Conservation (phyloP, 2,797 vertebrate genomes). For the Sebastes steindachneri region DNA sequence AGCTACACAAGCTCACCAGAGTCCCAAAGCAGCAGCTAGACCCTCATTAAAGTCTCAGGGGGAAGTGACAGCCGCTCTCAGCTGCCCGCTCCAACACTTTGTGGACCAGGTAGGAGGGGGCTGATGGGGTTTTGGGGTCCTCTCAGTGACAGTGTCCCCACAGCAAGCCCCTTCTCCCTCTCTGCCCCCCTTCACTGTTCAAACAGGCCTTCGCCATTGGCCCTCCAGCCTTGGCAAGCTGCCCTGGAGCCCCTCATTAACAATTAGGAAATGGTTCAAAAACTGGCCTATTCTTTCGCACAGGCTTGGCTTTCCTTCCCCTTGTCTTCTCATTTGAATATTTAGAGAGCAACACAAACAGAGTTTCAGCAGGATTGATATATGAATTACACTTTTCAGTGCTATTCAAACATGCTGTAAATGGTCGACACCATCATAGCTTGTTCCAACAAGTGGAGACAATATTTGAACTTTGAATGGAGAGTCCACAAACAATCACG, state of each 20-base stretch:
- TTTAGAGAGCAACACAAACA: constrained; percentile 80
- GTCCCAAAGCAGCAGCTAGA: constrained; percentile 62
- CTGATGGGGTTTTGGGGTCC: constrained; percentile 68
- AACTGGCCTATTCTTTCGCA: constrained; percentile 84
- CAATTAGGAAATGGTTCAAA: constrained; percentile 93
- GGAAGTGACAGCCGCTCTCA: constrained; percentile 66
- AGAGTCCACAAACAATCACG: background rate
- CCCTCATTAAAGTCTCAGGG: constrained; percentile 66
- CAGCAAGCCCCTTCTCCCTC: constrained; percentile 70
- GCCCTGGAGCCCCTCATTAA: constrained; percentile 81
- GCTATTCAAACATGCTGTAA: constrained; percentile 21
- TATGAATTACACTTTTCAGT: constrained; percentile 43
- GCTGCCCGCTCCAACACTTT: constrained; percentile 69
- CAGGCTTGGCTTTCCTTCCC: constrained; percentile 82
- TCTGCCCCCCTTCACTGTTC: constrained; percentile 49
- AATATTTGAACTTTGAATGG: constrained; percentile 4
- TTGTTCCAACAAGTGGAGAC: constrained; percentile 12
- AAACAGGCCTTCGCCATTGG: constrained; percentile 69
- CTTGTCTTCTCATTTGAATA: constrained; percentile 84
- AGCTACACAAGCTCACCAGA: constrained; percentile 47
- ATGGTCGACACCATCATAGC: background rate
- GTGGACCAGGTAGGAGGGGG: constrained; percentile 78
- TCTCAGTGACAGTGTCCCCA: constrained; percentile 73
- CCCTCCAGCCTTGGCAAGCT: constrained; percentile 75
- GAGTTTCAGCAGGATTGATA: constrained; percentile 42